These are phyloP conservation scores for Cydia fagiglandana DNA, from an alignment of 1,140 invertebrate genomes.

Conservation along the genomic window DNA sequence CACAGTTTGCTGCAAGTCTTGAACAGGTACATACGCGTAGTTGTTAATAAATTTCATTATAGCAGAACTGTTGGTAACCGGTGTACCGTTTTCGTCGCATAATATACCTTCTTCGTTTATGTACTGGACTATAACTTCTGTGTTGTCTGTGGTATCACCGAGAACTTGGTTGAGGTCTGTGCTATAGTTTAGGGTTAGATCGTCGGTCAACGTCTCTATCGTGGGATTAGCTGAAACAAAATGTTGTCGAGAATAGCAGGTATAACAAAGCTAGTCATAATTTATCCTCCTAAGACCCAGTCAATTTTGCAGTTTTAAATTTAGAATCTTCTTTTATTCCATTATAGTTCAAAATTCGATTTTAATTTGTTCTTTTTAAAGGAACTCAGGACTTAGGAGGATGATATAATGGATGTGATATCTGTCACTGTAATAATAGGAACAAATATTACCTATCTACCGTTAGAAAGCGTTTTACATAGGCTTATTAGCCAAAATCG, in stretches of 20 bases:
- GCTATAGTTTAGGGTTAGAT: neutral
- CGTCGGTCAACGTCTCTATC: neutral
- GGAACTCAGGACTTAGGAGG: too few relatives aligned
- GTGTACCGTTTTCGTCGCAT: conserved; percentile 1
- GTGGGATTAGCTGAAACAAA: neutral
- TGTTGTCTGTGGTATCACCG: neutral
- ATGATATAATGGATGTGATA: too few relatives aligned
- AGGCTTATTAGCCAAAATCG: too few relatives aligned
- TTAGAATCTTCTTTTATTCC: too few relatives aligned
- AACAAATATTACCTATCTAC: too few relatives aligned
- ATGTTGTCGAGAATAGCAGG: neutral
- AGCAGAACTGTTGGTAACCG: conserved; percentile 4
- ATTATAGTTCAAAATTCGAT: too few relatives aligned
- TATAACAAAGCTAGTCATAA: neutral
- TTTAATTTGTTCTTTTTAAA: too few relatives aligned
- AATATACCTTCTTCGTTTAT: conserved; percentile 11
- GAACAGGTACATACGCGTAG: neutral
- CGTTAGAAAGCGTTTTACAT: too few relatives aligned
- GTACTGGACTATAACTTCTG: conserved; percentile 14
- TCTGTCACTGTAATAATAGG: too few relatives aligned
- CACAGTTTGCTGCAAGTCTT: neutral
- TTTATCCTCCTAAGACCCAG: too few relatives aligned
- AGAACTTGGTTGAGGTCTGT: neutral
- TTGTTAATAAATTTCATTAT: conserved; percentile 11
- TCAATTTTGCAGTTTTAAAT: too few relatives aligned